These are phyloP conservation scores for Manis javanica DNA, from an alignment of 2,797 vertebrate genomes.

Conservation along the genomic window DNA sequence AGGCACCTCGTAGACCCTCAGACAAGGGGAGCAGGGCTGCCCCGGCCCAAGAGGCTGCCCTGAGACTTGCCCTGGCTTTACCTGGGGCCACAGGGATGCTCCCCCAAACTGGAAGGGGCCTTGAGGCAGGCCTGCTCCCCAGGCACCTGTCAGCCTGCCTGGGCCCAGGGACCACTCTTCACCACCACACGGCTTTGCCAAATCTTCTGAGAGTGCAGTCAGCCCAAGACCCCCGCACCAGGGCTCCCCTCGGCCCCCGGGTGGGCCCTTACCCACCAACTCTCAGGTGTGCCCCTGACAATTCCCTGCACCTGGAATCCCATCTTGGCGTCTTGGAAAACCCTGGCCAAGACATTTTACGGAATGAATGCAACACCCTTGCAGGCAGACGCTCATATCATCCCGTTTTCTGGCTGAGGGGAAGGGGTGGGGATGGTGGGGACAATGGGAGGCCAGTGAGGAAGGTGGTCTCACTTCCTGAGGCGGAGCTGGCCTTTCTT, in stretches of 20 bases:
- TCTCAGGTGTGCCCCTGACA: no score
- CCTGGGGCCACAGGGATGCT: no score
- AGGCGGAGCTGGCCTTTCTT: background rate
- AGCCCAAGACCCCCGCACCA: background rate
- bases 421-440: rapidly evolving
- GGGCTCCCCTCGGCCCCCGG: background rate
- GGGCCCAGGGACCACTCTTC: background rate
- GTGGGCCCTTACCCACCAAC: no score
- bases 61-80: background rate
- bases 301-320: rapidly evolving
- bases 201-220: background rate
- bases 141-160: no score
- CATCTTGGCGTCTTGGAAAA: background rate
- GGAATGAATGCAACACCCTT: rapidly evolving
- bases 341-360: background rate
- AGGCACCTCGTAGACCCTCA: background rate
- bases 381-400: background rate
- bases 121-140: no score
- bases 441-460: background rate
- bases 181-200: background rate
- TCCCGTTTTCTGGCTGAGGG: background rate
- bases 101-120: no score
- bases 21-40: rapidly evolving
- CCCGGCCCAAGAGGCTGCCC: background rate
- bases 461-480: background rate